phyloP scores from a whole-genome alignment of 2,113 vertebrate species.

The Scomber colias region DNA sequence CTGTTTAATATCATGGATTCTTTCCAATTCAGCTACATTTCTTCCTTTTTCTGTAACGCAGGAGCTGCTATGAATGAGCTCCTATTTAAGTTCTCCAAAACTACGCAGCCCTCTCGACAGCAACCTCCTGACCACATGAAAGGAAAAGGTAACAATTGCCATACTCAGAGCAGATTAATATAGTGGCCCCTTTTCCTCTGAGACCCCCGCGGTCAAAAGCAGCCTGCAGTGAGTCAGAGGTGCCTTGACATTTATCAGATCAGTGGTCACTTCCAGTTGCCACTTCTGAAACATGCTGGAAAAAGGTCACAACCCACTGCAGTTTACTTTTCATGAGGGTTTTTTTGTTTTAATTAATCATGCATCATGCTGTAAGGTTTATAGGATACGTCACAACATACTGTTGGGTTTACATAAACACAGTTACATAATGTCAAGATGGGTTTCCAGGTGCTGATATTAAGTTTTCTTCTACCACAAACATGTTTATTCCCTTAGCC shows the following conservation, averaged over 20 bases:
- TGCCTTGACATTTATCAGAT: constrained; percentile 58
- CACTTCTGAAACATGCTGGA: constrained; percentile 47
- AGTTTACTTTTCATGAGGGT: constrained; percentile 64
- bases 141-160: constrained; percentile 70
- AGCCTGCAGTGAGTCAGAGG: constrained; percentile 66
- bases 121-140: constrained; percentile 76
- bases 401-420: constrained; percentile 44
- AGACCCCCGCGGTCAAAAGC: constrained; percentile 55
- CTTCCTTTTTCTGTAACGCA: constrained; percentile 82
- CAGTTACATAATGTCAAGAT: constrained; percentile 40
- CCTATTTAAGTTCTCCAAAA: constrained; percentile 75
- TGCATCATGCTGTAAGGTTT: constrained; percentile 34
- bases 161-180: constrained; percentile 68
- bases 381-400: constrained; percentile 45
- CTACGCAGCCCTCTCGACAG: constrained; percentile 41
- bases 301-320: constrained; percentile 61
- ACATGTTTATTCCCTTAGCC: constrained; percentile 52
- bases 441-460: constrained; percentile 51
- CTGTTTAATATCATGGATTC: constrained; percentile 92
- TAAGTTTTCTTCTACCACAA: constrained; percentile 23
- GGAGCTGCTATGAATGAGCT: constrained; percentile 86
- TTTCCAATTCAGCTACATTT: constrained; percentile 87
- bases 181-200: constrained; percentile 44
- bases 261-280: constrained; percentile 37
- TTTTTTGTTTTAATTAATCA: constrained; percentile 33